phyloP scores from a whole-genome alignment of 2,888 invertebrate species.

The Cinara cedri region DNA sequence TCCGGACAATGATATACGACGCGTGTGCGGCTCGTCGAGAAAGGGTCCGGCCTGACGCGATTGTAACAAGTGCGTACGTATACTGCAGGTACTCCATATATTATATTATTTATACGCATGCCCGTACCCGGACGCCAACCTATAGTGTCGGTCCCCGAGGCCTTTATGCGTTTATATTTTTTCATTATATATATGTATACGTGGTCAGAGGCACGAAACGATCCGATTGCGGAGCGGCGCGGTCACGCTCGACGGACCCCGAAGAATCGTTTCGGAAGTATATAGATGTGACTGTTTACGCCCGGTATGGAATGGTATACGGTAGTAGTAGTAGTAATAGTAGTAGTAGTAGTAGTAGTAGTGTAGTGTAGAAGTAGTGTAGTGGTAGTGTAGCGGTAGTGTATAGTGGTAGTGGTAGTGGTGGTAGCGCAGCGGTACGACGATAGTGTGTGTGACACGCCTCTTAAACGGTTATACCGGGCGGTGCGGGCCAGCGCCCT shows the following conservation, averaged over 20 bases:
- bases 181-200: not conserved
- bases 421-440: no score
- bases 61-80: no score
- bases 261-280: constrained; percentile 56
- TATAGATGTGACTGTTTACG: constrained; percentile 51
- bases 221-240: constrained; percentile 11
- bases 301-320: not conserved
- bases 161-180: not conserved
- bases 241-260: constrained; percentile 45
- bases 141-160: no score
- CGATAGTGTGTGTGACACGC: constrained; percentile 57
- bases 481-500: constrained; percentile 52
- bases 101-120: no score
- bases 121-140: no score
- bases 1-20: not conserved
- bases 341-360: no score
- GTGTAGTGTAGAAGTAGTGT: no score
- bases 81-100: no score
- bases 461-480: constrained; percentile 40
- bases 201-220: constrained; percentile 29
- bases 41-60: not conserved
- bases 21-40: not conserved
- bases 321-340: no score
- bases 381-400: no score
- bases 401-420: no score